These are phyloP conservation scores for Acrobasis consociella DNA, from an alignment of 2,888 invertebrate species.

Conservation along the genomic window DNA sequence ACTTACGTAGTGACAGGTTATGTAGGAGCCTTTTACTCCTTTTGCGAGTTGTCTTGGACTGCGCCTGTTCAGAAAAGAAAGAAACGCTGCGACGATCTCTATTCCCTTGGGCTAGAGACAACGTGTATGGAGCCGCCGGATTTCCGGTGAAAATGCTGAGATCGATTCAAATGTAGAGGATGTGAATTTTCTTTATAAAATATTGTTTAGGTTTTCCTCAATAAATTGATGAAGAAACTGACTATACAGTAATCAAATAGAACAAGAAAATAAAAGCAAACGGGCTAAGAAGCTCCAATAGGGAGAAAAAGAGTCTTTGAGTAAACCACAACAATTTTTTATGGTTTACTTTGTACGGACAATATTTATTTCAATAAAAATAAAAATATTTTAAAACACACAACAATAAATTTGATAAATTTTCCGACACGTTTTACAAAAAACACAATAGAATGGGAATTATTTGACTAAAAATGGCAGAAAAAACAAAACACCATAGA, in stretches of 20 bases:
- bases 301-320: slow-evolving; percentile 35
- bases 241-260: slow-evolving; percentile 31
- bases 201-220: slow-evolving; percentile 1
- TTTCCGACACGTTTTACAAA: slow-evolving; percentile 61
- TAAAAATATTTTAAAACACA: slow-evolving; percentile 59
- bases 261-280: slow-evolving; percentile 32
- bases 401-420: slow-evolving; percentile 72
- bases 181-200: slow-evolving; percentile 35
- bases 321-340: slow-evolving; percentile 34
- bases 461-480: slow-evolving; percentile 77
- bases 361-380: slow-evolving; percentile 47
- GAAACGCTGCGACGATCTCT: slow-evolving; percentile 78
- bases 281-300: slow-evolving; percentile 33
- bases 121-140: slow-evolving; percentile 78
- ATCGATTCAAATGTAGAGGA: slow-evolving; percentile 52
- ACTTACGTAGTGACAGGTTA: slow-evolving; percentile 83
- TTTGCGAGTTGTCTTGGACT: slow-evolving; percentile 81
- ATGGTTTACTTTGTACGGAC: slow-evolving; percentile 34
- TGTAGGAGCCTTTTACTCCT: slow-evolving; percentile 84
- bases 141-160: slow-evolving; percentile 63
- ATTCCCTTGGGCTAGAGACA: slow-evolving; percentile 78
- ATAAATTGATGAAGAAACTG: neutral
- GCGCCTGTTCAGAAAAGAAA: slow-evolving; percentile 82
- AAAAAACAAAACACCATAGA: slow-evolving; percentile 72
- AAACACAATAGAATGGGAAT: slow-evolving; percentile 68